Conservation (phyloP, 2,113 vertebrate species). For the Stegostoma tigrinum region DNA sequence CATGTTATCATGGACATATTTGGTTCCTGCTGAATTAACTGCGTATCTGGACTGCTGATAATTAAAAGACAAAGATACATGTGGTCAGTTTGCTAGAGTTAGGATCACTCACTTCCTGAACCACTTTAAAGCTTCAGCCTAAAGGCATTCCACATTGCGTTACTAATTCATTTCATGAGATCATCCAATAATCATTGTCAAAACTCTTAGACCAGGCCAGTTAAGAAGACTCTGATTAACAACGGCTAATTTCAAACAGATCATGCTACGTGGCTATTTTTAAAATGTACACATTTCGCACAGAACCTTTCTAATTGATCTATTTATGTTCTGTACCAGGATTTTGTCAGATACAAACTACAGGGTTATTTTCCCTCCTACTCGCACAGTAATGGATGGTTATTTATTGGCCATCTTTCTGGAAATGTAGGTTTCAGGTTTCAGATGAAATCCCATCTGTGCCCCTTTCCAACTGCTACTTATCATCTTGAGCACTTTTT, state of each 20-base stretch:
- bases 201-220: not conserved
- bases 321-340: not conserved
- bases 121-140: not conserved
- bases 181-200: not conserved
- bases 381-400: not conserved
- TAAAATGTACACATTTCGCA: no score
- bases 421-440: not conserved
- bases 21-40: not conserved
- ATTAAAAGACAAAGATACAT: not conserved
- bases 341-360: not conserved
- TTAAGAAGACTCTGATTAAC: not conserved
- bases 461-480: not conserved
- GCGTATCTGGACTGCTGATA: not conserved
- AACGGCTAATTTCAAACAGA: not conserved
- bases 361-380: no score
- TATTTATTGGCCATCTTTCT: not conserved
- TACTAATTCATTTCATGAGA: slow-evolving; percentile 1
- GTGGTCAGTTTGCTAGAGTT: not conserved
- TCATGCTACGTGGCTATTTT: not conserved
- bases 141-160: not conserved
- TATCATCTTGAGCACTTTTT: not conserved
- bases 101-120: slow-evolving; percentile 1
- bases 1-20: not conserved
- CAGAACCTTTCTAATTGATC: not conserved
- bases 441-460: not conserved